Base-by-base conservation (phyloP, 2,113 vertebrate genomes). In the Silurus asotus region DNA sequence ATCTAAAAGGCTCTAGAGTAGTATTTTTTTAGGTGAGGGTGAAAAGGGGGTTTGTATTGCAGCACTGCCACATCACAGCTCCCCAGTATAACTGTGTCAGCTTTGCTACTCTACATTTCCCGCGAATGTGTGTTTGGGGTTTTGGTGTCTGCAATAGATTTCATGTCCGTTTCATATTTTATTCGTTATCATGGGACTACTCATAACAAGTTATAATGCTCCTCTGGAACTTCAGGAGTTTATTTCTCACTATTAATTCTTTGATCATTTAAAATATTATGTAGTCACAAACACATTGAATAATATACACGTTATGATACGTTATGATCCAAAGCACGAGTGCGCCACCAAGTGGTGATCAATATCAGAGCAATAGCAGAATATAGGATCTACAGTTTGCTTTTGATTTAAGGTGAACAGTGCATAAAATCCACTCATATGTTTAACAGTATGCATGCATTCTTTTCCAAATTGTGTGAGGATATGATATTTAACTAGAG, bases 291-390 rank as follows among this genome's bases (percentile, higher is more conserved):
- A 8, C 8, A 25, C 23, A 25, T 3, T 3, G 10, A 53, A 75
- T 14, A 76, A 1, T 10, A 19, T 8, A 56, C 53, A 25, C 48
- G 5, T 11, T 20, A 6, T 19, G 15, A 1, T 58, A 28, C 61
- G 14, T 11, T 25, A 15, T n/a, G 11, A 28, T 53, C 55, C 62
- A 45, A 81, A 81, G 78, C 56, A 23, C 53, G 3, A 86, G 67
- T 4, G 85, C 2, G 79, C 85, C 85, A 25, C 69, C 85, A 82
- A 64, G 79, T 86, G 78, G 85, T 55, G n/a, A n/a, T n/a, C n/a
- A n/a, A n/a, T n/a, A n/a, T n/a, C n/a, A n/a, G n/a, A n/a, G n/a
- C n/a, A n/a, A n/a, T n/a, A n/a, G n/a, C n/a, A n/a, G n/a, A n/a
- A n/a, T n/a, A n/a, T n/a, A 55, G 2, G 9, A 78, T 25, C 25